A percentile compares a stretch with the other conserved stretches of the same genome.
Evolutionary conservation across 2,113 vertebrate species (phyloP).

Genomic region (Pachypanchax playfairii): DNA sequence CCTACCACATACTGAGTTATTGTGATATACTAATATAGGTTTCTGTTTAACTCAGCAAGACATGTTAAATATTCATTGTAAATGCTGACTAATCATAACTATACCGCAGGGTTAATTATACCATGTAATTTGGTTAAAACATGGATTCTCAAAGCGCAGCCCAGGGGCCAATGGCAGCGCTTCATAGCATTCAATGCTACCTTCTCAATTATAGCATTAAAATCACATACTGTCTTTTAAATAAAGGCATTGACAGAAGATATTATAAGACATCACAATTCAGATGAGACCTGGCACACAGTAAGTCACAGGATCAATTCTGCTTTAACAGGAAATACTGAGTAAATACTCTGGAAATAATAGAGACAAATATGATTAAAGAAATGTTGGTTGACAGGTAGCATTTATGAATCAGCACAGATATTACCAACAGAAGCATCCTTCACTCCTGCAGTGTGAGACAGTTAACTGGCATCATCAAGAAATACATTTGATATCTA

Average conservation of each 20-base stretch:
- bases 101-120: constrained; percentile 3
- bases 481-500: background rate
- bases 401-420: background rate
- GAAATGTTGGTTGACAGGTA: too few relatives aligned
- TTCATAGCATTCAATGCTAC: background rate
- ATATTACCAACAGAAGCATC: background rate
- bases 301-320: background rate
- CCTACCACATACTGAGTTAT: background rate
- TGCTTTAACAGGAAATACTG: background rate
- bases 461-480: background rate
- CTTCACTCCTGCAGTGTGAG: background rate
- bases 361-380: background rate
- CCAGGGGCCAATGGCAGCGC: constrained; percentile 1
- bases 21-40: background rate
- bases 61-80: background rate
- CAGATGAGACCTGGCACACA: background rate
- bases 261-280: background rate
- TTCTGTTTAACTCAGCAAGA: background rate
- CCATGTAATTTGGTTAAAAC: background rate
- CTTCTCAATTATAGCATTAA: background rate
- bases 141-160: background rate
- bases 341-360: background rate
- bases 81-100: background rate
- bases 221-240: background rate
- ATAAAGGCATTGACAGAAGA: background rate